Conservation (phyloP, 2,888 invertebrate genomes). For the Epinotia bilunana region DNA sequence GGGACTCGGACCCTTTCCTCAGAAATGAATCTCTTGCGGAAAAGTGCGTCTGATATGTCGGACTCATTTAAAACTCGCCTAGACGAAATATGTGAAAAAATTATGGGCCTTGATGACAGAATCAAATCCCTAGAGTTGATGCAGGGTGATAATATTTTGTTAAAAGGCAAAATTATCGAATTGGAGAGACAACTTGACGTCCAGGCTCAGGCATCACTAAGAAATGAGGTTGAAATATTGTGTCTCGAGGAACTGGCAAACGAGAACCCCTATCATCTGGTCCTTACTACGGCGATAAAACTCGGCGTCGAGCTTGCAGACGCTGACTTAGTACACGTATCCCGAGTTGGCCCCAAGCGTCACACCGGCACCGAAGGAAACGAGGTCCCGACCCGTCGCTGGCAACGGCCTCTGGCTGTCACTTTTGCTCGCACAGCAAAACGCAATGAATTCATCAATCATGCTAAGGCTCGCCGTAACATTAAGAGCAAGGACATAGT, state of each 20-base stretch:
- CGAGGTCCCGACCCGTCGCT: not conserved
- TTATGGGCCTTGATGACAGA: not conserved
- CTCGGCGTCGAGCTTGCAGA: not conserved
- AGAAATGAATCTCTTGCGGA: not conserved
- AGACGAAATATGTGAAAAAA: constrained; percentile 1
- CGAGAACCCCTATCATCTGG: constrained; percentile 11
- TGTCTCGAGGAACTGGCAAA: not conserved
- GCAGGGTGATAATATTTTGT: not conserved
- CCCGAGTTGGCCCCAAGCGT: constrained; percentile 5
- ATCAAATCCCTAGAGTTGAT: not conserved
- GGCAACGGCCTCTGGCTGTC: not conserved
- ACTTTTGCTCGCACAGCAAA: not conserved
- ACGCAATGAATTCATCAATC: not conserved
- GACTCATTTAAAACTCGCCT: not conserved
- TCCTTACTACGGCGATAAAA: not conserved
- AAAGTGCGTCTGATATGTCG: not conserved
- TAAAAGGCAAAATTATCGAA: not conserved
- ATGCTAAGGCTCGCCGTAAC: not conserved
- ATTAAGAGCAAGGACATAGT: not conserved
- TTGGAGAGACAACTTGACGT: not conserved
- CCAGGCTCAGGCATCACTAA: not conserved
- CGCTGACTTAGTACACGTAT: not conserved
- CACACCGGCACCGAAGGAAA: not conserved
- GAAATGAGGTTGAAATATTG: constrained; percentile 4
- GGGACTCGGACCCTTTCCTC: not conserved